Evolutionary conservation across 2,113 vertebrate genomes (phyloP).

Genomic region (Periophthalmus modestus): DNA sequence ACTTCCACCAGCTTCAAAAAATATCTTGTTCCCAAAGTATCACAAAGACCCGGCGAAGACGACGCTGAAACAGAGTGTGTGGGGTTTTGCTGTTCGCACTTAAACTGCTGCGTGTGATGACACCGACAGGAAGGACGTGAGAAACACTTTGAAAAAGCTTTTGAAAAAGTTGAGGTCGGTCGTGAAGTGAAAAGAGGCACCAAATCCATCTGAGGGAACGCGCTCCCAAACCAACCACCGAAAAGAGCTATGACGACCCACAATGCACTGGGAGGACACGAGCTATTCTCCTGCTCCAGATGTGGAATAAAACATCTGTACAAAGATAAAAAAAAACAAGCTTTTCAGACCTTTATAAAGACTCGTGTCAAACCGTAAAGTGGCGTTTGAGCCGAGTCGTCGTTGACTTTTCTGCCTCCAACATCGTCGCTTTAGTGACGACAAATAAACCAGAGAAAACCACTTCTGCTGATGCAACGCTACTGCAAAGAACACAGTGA

Average conservation of each 20-base stretch:
- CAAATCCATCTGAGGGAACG: slow-evolving; percentile 43
- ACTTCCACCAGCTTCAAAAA: slow-evolving; percentile 49
- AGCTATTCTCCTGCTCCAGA: slow-evolving; percentile 2
- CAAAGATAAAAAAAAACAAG: slow-evolving; percentile 14
- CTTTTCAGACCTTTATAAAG: slow-evolving; percentile 6
- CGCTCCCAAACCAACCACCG: slow-evolving; percentile 16
- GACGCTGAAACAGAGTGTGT: slow-evolving; percentile 25
- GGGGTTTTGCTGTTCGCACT: slow-evolving; percentile 38
- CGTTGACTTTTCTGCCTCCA: not conserved
- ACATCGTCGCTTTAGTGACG: slow-evolving; percentile 20
- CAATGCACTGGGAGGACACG: slow-evolving; percentile 21
- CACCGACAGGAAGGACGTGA: slow-evolving; percentile 27
- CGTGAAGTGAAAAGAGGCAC: slow-evolving; percentile 62
- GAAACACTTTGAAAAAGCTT: slow-evolving; percentile 14
- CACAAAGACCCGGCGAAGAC: slow-evolving; percentile 42
- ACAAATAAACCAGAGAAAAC: slow-evolving; percentile 10
- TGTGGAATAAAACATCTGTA: slow-evolving; percentile 20
- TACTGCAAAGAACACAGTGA: slow-evolving; percentile 61
- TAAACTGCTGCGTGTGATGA: slow-evolving; percentile 26
- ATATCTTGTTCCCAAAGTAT: slow-evolving; percentile 40
- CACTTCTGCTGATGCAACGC: slow-evolving; percentile 42
- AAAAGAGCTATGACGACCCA: slow-evolving; percentile 25
- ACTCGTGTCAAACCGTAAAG: slow-evolving; percentile 14
- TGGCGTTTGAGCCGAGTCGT: slow-evolving; percentile 24
- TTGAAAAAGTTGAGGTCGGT: slow-evolving; percentile 53